phyloP scores from a whole-genome alignment of 1,140 invertebrate genomes.

The Leptinotarsa undecemlineata region DNA sequence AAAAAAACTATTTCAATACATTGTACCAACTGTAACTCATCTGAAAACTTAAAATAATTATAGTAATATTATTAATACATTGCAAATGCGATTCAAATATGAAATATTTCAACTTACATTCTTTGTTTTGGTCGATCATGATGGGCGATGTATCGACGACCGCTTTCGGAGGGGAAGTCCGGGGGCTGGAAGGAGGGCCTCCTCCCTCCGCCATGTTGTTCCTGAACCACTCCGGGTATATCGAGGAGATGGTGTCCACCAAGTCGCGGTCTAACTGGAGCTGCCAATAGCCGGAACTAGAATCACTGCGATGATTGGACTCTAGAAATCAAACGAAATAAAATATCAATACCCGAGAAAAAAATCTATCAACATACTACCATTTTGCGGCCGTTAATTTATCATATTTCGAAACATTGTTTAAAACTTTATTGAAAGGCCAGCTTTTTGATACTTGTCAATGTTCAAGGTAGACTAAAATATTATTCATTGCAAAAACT shows the following conservation, averaged over 20 bases:
- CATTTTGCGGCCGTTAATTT: too few species aligned
- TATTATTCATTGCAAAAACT: too few species aligned
- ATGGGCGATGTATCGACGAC: constrained; percentile 89
- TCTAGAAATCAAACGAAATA: constrained; percentile 60
- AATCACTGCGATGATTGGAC: constrained; percentile 77
- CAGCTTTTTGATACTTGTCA: too few species aligned
- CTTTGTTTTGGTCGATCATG: constrained; percentile 94
- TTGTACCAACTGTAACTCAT: too few species aligned
- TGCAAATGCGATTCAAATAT: background rate
- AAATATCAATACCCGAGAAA: background rate
- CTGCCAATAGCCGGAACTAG: constrained; percentile 82
- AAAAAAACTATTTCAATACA: too few species aligned
- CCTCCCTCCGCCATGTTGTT: constrained; percentile 67
- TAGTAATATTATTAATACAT: too few species aligned
- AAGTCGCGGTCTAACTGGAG: constrained; percentile 88
- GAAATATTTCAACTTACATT: constrained; percentile 74
- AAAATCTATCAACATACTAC: too few species aligned
- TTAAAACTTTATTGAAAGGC: too few species aligned
- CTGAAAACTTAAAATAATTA: too few species aligned
- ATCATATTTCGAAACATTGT: too few species aligned
- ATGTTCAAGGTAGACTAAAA: too few species aligned
- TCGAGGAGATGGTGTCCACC: constrained; percentile 84
- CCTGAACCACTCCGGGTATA: constrained; percentile 91
- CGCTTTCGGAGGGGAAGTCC: constrained; percentile 77
- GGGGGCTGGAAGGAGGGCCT: constrained; percentile 45